Base-by-base conservation (phyloP, 1,140 invertebrate species). In the Drosophila neocordata region DNA sequence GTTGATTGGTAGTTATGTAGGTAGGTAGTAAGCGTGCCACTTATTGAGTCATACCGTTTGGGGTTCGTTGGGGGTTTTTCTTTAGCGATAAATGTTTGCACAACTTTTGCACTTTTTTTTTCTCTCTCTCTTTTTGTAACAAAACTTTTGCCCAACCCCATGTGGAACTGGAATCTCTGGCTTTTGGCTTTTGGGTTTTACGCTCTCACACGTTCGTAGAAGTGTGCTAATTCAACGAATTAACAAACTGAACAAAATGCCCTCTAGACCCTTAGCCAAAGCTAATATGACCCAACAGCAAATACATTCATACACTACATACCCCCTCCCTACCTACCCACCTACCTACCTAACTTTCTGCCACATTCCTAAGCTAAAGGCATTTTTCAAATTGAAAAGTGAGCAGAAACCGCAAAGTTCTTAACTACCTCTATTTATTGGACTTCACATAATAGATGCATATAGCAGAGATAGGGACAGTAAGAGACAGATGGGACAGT, bases 321-420 rank as follows among this genome's bases (percentile, higher is more conserved):
- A 24, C 38, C 38, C 13, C 15, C 15, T 20, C n/a, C 8, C 18
- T 48, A 11, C 41, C 41, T 48, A 24, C 22, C 22, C 22, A 1
- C 4, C 2, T 24, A 24, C 22, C 22, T 4, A 24, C 4, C 22
- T n/a, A n/a, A 15, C n/a, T 9, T 3, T 11, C 2, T 31, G 27
- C 3, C 27, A 31, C 15, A 18, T 20, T 13, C 1, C 38, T 51
- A 64, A 20, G 15, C 62, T 13, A 20, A 44, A 69, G 70, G 67
- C 77, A 89, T 90, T 84, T 90, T 88, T 90, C 83, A 84, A 90
- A 77, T 90, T 90, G 80, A 90, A 90, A 90, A 85, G 87, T 83
- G 73, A 78, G 74, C 34, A 48, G 56, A 70, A 90, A 88, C 89
- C 89, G 75, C 89, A 90, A 75, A 65, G 76, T 73, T 77, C 73